These are phyloP conservation scores for Trinectes maculatus DNA, from an alignment of 2,113 vertebrate species.

Conservation along the genomic window DNA sequence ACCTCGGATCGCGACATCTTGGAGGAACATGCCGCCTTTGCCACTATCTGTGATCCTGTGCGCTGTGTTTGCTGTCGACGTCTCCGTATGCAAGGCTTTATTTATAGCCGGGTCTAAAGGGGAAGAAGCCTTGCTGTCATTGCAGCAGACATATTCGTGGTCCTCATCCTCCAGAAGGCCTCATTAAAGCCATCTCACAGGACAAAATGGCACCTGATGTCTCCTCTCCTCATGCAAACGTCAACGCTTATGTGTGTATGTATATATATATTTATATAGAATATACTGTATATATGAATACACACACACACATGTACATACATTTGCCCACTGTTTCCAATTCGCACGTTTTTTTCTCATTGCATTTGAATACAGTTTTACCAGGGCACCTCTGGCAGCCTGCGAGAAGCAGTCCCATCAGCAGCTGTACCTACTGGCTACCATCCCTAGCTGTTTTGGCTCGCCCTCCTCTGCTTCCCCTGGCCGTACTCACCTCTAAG, in stretches of 20 bases:
- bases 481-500: constrained; percentile 74
- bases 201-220: constrained; percentile 30
- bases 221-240: no score
- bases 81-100: constrained; percentile 31
- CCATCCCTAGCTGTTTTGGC: constrained; percentile 85
- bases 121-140: constrained; percentile 42
- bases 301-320: constrained; percentile 19
- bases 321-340: constrained; percentile 30
- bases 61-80: constrained; percentile 1
- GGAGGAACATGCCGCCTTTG: constrained; percentile 27
- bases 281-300: neutral
- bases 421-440: constrained; percentile 90
- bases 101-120: constrained; percentile 47
- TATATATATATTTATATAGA: neutral
- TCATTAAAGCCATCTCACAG: constrained; percentile 44
- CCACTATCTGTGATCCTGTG: constrained; percentile 3
- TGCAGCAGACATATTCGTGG: constrained; percentile 35
- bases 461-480: constrained; percentile 73
- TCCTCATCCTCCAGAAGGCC: constrained; percentile 30
- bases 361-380: constrained; percentile 85
- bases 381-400: constrained; percentile 80
- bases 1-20: constrained; percentile 32
- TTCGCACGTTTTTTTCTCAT: constrained; percentile 76
- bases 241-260: no score
- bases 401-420: constrained; percentile 80